phyloP scores from a whole-genome alignment of 2,888 invertebrate genomes.

The Pristionchus japonicus region DNA sequence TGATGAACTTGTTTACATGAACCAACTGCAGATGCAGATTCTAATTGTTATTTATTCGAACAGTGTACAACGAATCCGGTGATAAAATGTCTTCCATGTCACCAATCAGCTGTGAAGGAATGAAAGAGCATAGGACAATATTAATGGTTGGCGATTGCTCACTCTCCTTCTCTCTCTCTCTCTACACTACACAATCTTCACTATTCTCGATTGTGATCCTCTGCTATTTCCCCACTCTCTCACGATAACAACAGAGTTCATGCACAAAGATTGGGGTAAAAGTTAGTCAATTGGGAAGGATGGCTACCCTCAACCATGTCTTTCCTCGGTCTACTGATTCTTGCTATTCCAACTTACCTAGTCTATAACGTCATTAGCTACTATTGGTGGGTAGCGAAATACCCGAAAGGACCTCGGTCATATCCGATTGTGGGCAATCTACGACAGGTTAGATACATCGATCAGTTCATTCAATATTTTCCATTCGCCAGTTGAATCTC shows the following conservation, averaged over 20 bases:
- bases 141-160: not conserved
- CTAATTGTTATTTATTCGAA: too few relatives aligned
- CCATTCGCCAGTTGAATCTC: not conserved
- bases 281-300: not conserved
- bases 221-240: slow-evolving; percentile 3
- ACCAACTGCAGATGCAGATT: too few relatives aligned
- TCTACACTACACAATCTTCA: not conserved
- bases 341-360: not conserved
- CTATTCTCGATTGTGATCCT: not conserved
- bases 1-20: not conserved
- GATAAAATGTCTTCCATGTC: too few relatives aligned
- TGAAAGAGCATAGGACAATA: too few relatives aligned
- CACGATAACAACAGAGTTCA: not conserved
- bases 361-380: not conserved
- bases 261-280: not conserved
- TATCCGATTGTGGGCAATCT: not conserved
- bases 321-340: not conserved
- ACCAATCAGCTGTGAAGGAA: too few relatives aligned
- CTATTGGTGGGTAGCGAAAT: slow-evolving; percentile 15
- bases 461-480: not conserved
- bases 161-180: not conserved
- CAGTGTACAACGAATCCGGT: too few relatives aligned
- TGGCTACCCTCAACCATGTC: not conserved
- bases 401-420: not conserved
- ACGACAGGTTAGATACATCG: not conserved